Base-by-base conservation (phyloP, 2,888 invertebrate species). In the Caradrina kadenii region DNA sequence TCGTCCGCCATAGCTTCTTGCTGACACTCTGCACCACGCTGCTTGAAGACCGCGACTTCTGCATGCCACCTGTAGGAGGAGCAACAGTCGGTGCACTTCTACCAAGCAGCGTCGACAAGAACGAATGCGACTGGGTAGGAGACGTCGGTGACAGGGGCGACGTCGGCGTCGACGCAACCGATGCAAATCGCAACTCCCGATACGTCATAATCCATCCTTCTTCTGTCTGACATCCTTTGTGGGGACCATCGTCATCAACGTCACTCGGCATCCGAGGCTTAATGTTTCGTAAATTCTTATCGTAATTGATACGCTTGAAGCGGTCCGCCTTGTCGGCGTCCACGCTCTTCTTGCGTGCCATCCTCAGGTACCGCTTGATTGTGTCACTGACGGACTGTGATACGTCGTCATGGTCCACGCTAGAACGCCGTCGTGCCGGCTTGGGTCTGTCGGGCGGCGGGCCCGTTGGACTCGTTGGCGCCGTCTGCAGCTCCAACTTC, bases 41-140 rank as follows among this genome's bases (percentile, higher is more conserved):
- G 90, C 98, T 98, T 83, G 98, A 98, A 39, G 98, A 98, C 93
- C 98, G 98, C 88, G 98, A 98, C 96, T 98, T 98, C 97, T 98
- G 98, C 98, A 98, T 98, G 92, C 97, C 97, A 95, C 97, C 97
- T 95, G 96, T 93, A 87, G 96, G 92, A 75, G 91, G 89, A 86
- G 90, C 88, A 74, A 90, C 88, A 73, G 91, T 88, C 75, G 89
- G 91, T 71, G 91, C 90, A 81, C 90, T 88, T 76, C 94, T 91
- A 61, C 94, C 93, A 76, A 96, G 86, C 88, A 93, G 84, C 79
- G 93, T 87, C 75, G 93, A 89, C 76, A 95, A 88, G 81, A 96
- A 94, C 91, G 95, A 93, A 83, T 92, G 92, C 88, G 96, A 93
- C 89, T 91, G 92, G 67, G 96, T 90, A 52, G 94, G 93, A 63